These are phyloP conservation scores for Sthenelais limicola DNA, from an alignment of 2,888 invertebrate genomes.

Conservation along the genomic window DNA sequence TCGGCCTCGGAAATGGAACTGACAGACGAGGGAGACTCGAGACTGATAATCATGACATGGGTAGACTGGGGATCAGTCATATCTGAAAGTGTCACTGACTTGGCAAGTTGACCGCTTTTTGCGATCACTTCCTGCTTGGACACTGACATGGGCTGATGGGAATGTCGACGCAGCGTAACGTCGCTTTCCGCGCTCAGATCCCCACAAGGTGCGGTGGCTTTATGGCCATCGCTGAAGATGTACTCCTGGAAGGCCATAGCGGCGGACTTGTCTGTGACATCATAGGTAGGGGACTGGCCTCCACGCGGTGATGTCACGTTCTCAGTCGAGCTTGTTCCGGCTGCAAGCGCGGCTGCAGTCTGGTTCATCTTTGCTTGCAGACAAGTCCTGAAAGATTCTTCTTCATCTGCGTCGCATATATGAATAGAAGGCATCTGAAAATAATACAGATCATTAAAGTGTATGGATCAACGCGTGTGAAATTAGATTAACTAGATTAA, in stretches of 20 bases:
- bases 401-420: slow-evolving; percentile 39
- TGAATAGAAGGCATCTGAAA: slow-evolving; percentile 37
- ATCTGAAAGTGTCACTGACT: slow-evolving; percentile 29
- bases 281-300: not conserved
- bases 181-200: not conserved
- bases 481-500: too few species aligned
- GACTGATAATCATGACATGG: slow-evolving; percentile 11
- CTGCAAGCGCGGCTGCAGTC: not conserved
- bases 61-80: slow-evolving; percentile 21
- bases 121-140: not conserved
- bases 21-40: slow-evolving; percentile 19
- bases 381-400: slow-evolving; percentile 9
- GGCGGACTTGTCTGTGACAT: not conserved
- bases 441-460: too few species aligned
- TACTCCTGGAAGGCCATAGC: slow-evolving; percentile 14
- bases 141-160: slow-evolving; percentile 16
- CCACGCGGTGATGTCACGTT: not conserved
- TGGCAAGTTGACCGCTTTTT: not conserved
- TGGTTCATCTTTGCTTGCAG: slow-evolving; percentile 34
- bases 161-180: slow-evolving; percentile 4
- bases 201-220: not conserved
- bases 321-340: not conserved
- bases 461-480: too few species aligned
- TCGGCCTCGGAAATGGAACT: slow-evolving; percentile 14
- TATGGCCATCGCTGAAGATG: not conserved